Percentiles rank a stretch among this genome's conserved stretches.
These are phyloP conservation scores for Leptopilina myrica DNA, from an alignment of 2,888 invertebrate species.

Conservation along the genomic window DNA sequence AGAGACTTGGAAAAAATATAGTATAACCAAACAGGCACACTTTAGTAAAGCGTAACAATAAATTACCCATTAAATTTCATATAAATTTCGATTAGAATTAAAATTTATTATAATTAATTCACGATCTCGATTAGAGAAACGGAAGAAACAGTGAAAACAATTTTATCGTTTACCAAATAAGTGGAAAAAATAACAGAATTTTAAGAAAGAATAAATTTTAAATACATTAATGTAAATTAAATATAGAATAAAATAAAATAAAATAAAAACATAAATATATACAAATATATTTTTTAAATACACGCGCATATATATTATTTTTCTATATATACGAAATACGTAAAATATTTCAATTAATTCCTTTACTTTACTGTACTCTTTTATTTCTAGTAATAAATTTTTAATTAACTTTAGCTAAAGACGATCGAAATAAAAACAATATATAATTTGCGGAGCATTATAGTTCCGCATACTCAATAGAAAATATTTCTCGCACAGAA, in stretches of 20 bases:
- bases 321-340: background rate
- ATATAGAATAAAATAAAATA: background rate
- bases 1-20: background rate
- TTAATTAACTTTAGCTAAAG: background rate
- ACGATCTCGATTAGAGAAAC: background rate
- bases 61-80: background rate
- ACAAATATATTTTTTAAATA: too few species aligned
- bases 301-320: too few species aligned
- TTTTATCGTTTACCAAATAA: background rate
- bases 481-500: conserved; percentile 1
- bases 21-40: background rate
- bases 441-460: background rate
- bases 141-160: background rate
- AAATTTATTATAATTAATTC: conserved; percentile 2
- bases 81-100: background rate
- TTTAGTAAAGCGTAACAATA: background rate
- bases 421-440: conserved; percentile 11
- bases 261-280: too few species aligned
- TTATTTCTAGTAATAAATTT: background rate
- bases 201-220: background rate
- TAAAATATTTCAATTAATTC: conserved; percentile 11
- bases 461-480: conserved; percentile 17
- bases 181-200: background rate
- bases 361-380: background rate
- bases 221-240: background rate